phyloP scores from a whole-genome alignment of 1,140 invertebrate species.

The Bactericera cockerelli region DNA sequence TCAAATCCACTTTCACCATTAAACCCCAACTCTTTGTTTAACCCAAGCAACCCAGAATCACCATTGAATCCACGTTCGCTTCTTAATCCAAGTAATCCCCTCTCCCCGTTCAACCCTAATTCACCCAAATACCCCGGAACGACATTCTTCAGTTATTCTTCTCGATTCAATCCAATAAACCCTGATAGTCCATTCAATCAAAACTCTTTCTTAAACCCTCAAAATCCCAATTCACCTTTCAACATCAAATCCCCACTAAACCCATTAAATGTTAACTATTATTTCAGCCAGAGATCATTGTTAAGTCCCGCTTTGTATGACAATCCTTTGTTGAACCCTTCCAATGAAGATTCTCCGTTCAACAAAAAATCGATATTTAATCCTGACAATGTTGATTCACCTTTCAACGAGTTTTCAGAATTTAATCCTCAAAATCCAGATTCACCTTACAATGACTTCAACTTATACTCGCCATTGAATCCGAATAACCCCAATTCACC shows the following conservation, averaged over 20 bases:
- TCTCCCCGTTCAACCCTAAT: background rate
- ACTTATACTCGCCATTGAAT: background rate
- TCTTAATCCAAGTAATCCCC: background rate
- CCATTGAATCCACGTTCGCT: background rate
- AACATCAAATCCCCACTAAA: background rate
- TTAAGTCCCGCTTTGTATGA: background rate
- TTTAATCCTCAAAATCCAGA: background rate
- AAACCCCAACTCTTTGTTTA: background rate
- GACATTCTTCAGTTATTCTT: background rate
- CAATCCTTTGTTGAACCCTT: background rate
- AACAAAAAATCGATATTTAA: background rate
- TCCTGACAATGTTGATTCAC: background rate
- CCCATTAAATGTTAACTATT: background rate
- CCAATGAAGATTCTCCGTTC: background rate
- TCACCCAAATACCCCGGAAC: background rate
- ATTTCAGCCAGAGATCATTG: background rate
- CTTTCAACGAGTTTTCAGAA: background rate
- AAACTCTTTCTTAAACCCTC: background rate
- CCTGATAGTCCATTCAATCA: background rate
- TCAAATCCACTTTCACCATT: background rate
- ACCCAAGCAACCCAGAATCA: background rate
- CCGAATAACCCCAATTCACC: background rate
- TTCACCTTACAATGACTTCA: background rate
- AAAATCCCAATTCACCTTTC: background rate
- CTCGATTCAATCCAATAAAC: background rate